Conservation (phyloP, 2,113 vertebrate species). For the Ochotona princeps region DNA sequence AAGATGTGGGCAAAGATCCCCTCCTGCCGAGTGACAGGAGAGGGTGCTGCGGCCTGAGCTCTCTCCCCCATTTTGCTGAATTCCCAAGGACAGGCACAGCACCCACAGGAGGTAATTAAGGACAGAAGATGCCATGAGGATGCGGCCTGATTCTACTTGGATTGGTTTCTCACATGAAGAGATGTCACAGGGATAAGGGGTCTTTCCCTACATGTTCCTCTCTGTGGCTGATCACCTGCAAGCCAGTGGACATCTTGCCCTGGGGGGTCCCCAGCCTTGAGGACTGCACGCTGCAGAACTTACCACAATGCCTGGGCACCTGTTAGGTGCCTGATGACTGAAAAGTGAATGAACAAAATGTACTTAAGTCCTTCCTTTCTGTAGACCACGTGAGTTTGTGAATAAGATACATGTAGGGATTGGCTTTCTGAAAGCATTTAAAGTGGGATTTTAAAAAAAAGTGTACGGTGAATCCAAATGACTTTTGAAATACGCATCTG, state of each 20-base stretch:
- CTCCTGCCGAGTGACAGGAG: not conserved
- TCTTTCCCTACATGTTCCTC: not conserved
- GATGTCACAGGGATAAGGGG: not conserved
- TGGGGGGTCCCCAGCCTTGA: too few relatives aligned
- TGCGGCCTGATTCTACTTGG: not conserved
- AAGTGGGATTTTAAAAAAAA: constrained; percentile 17
- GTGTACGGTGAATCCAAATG: not conserved
- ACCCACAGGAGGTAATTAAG: not conserved
- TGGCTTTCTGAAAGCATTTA: constrained; percentile 28
- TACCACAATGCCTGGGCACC: not conserved
- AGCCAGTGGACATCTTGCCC: not conserved
- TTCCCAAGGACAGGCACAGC: not conserved
- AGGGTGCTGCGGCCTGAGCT: not conserved
- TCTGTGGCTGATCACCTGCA: too few relatives aligned
- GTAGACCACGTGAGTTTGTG: not conserved
- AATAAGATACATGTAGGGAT: constrained; percentile 1
- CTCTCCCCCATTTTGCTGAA: not conserved
- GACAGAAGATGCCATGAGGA: not conserved
- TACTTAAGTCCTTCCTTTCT: constrained; percentile 17
- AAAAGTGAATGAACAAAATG: not conserved
- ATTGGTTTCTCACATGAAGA: not conserved
- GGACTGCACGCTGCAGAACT: not conserved
- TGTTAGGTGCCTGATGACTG: not conserved
- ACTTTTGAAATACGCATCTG: constrained; percentile 41
- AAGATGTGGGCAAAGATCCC: not conserved